Evolutionary conservation across 2,113 vertebrate species (phyloP), one percentile per base, ranked within the genome.

Genomic region (Actenoides hombroni): DNA sequence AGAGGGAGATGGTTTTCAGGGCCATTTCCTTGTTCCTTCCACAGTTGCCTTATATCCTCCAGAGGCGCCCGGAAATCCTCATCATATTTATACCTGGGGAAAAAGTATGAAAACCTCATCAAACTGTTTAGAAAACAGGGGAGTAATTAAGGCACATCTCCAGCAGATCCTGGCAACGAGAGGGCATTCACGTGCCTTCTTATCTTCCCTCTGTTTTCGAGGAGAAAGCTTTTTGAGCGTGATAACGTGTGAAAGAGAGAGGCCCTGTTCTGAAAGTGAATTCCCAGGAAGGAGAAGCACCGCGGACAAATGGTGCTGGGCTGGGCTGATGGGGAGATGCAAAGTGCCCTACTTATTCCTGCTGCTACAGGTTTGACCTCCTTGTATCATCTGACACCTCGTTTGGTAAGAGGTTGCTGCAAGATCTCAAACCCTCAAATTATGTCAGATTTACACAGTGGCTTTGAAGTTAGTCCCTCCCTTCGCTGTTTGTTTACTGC

Each of bases 351-450:
- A 87, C 84, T 91, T 94, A 94, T 10, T 51, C 65, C 3, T 8
- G 70, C 89, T 94, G 91, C 91, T 95, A 33, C 93, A 94, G 93
- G 93, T 96, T 63, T 89, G 92, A 95, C 94, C 92, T 93, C 94
- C 91, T 89, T 80, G 59, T 78, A 80, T 95, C 93, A 94, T 82
- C 95, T 94, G 88, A 85, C 94, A 94, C 83, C 93, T 92, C 4
- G 13, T 94, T 97, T 63, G 82, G 91, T 88, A 92, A 93, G 93
- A 96, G 89, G 77, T 94, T 95, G 94, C 82, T 65, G 79, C 84
- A 84, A 92, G 87, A 97, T 94, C 86, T 89, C 80, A 60, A 94
- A 92, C 91, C 95, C 94, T 95, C 91, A 92, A 95, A 94, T 95
- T 83, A 95, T 74, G 86, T 88, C 51, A 94, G 91, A 64, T 92